Conservation (phyloP, 92 coral and sea anemone genomes). For the Porites rus region DNA sequence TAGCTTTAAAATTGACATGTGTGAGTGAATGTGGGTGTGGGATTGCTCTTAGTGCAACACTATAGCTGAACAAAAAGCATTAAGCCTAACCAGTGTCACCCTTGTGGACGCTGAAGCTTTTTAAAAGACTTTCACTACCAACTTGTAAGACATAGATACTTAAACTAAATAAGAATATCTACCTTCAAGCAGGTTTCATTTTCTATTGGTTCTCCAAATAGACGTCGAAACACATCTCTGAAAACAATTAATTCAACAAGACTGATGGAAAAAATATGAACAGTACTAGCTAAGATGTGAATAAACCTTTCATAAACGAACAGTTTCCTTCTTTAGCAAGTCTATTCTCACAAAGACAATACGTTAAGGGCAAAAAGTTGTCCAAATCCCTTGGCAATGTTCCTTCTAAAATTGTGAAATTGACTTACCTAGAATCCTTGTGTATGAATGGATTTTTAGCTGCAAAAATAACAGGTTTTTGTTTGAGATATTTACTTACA, state of each 20-base stretch:
- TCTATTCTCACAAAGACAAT: background rate
- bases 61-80: too few species aligned
- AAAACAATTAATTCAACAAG: constrained; percentile 7
- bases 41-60: too few species aligned
- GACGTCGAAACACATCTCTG: constrained; percentile 94
- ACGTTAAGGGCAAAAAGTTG: too few species aligned
- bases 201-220: constrained; percentile 89
- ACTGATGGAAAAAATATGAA: background rate
- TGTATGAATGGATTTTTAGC: constrained; percentile 88
- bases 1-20: too few species aligned
- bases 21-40: too few species aligned
- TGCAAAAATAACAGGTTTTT: constrained; percentile 18
- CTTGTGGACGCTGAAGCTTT: too few species aligned
- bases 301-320: background rate
- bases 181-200: constrained; percentile 89
- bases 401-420: background rate
- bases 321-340: background rate
- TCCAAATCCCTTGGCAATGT: background rate
- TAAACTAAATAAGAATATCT: background rate
- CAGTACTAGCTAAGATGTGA: background rate
- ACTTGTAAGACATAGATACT: background rate
- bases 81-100: too few species aligned
- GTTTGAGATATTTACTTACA: background rate
- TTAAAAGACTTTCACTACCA: background rate
- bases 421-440: constrained; percentile 85